Base-by-base conservation (phyloP, 2,888 invertebrate genomes). In the Actias luna region DNA sequence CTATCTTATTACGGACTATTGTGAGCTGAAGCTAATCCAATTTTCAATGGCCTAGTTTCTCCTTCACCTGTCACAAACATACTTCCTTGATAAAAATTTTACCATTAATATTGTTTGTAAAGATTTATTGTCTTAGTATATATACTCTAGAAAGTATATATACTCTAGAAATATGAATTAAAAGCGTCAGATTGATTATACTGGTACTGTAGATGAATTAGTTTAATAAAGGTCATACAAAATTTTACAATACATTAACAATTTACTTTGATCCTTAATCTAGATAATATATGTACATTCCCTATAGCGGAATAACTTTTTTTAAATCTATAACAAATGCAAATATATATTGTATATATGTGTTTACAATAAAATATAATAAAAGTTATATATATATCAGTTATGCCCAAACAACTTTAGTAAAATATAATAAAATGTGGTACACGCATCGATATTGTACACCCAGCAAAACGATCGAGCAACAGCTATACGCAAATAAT, bases 1-100 rank as follows among this genome's bases (percentile, higher is more conserved):
- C 71, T 64, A 67, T 78, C 80, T 82, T 83, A 79, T 83, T 80
- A 77, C 78, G 29, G n/a, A n/a, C 29, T 29, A 29, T 27, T 55
- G 55, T 55, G n/a, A 29, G n/a, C 78, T 79, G 80, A 83, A 81
- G 78, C 77, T 82, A 76, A 79, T 75, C 75, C 74, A 80, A 83
- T 77, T 80, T 78, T 82, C 79, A 78, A 78, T 81, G 79, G 79
- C 80, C 80, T 71, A 80, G 76, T 79, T 82, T 80, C 72, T 73
- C 73, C 75, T 78, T 76, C 55, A 55, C 14, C 55, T 55, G 29
- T 55, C 55, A 29, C 7, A 55, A 29, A 29, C 55, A 16, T 2
- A 29, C 55, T 55, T n/a, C 55, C 5, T 55, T 55, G 29, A 8
- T 29, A 27, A 16, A 16, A 29, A n/a, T 16, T 55, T 55, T 29